Percentiles rank a stretch among this genome's conserved stretches.
These are phyloP conservation scores for Agelas oroides DNA, from an alignment of 37 sponge, comb jelly and placozoan genomes.

Conservation along the genomic window DNA sequence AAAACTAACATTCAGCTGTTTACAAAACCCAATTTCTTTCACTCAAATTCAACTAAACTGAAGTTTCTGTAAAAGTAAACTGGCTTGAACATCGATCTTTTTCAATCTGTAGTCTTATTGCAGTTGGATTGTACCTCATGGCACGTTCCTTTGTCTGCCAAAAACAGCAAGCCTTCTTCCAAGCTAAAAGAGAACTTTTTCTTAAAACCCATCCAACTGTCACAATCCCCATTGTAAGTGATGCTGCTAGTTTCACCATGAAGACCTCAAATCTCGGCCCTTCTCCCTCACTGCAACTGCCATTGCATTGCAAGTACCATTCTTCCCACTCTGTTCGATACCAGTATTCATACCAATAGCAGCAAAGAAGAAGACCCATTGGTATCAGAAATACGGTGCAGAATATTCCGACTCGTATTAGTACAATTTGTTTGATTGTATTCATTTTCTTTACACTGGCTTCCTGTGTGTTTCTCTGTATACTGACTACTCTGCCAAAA, in stretches of 20 bases:
- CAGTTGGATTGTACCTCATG: too few relatives aligned
- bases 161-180: constrained; percentile 36
- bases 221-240: constrained; percentile 32
- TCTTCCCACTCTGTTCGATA: constrained; percentile 40
- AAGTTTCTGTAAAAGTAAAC: too few relatives aligned
- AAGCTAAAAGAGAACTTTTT: constrained; percentile 4
- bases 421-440: not conserved
- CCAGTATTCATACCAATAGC: constrained; percentile 46
- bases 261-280: constrained; percentile 12
- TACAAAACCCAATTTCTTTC: too few relatives aligned
- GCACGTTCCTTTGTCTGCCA: not conserved
- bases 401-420: constrained; percentile 21
- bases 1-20: too few relatives aligned
- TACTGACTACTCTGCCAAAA: constrained; percentile 28
- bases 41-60: too few relatives aligned
- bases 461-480: not conserved
- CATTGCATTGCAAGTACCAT: constrained; percentile 21
- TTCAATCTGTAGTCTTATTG: too few relatives aligned
- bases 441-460: not conserved
- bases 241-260: not conserved
- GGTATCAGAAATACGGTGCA: constrained; percentile 21
- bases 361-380: constrained; percentile 33
- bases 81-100: too few relatives aligned
- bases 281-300: not conserved
- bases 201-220: constrained; percentile 27